Evolutionary conservation across 2,888 invertebrate genomes (phyloP), one percentile per base, ranked within the genome.

Genomic region (Aphrophora alni): DNA sequence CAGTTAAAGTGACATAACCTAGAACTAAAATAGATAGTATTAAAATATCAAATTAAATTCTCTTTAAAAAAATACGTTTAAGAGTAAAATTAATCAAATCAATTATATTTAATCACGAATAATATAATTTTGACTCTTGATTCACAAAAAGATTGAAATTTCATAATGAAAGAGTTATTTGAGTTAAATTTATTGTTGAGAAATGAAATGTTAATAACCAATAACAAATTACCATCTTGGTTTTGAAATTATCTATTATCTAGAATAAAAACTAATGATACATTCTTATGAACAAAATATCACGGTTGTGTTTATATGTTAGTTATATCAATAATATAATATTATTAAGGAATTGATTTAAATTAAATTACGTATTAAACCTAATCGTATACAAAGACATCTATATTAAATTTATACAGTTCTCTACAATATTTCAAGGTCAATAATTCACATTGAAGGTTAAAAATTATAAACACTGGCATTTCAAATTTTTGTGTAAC

Each of bases 361-460:
- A 59, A 59, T 59, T 21, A 59, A 1, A 59, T 44, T 44, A 44
- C 44, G 14, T 10, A 12, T 59, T 59, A 21, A 59, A 21, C 21
- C 44, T 59, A 59, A 59, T 59, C 59, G 59, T 59, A 59, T 59
- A 59, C 59, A 59, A 59, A 59, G 59, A 59, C 59, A 59, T 59
- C 59, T 59, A 59, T 59, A 59, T 59, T 59, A 59, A 59, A 21
- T 59, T 59, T 59, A 33, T 33, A 59, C 59, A 59, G 10, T 59
- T 59, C 59, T 59, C 44, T 44, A 44, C 44, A 44, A 14, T 44
- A 44, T 44, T n/a, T 5, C 21, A 59, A 59, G 59, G 59, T 59
- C n/a, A n/a, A n/a, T n/a, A n/a, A n/a, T n/a, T n/a, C 59, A 59
- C 59, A 59, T 59, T 59, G 59, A 59, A 59, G 59, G 59, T 59